Conservation (phyloP, 1,140 invertebrate species). For the Sycophila sp. region DNA sequence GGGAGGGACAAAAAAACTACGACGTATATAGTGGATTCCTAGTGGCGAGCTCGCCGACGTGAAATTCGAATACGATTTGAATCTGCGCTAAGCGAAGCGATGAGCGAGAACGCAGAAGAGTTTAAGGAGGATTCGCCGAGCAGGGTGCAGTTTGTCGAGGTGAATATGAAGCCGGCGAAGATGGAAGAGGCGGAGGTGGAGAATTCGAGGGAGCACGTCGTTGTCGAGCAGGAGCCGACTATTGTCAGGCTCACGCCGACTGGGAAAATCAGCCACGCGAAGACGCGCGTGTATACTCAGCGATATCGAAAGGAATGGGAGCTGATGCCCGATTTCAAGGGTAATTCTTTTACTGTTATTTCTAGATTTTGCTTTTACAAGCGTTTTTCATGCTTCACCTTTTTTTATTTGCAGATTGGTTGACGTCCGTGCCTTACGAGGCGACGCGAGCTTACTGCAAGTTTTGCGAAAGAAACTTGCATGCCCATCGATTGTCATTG, state of each 20-base stretch:
- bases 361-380: not conserved
- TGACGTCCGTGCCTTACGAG: conserved; percentile 65
- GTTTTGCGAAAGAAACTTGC: conserved; percentile 70
- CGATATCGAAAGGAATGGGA: conserved; percentile 71
- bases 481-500: conserved; percentile 70
- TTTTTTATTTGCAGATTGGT: conserved; percentile 64
- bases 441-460: conserved; percentile 69
- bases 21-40: too few species aligned
- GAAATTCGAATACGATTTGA: too few species aligned
- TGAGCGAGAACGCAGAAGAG: too few species aligned
- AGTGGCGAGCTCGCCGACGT: too few species aligned
- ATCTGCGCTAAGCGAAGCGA: too few species aligned
- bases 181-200: too few species aligned
- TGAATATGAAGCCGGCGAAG: too few species aligned
- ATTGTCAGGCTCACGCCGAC: conserved; percentile 56
- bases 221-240: too few species aligned
- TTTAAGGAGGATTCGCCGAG: too few species aligned
- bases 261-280: conserved; percentile 64
- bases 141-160: too few species aligned
- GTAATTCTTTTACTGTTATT: conserved; percentile 41
- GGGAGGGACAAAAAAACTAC: too few species aligned
- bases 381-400: conserved; percentile 7
- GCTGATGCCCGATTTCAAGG: conserved; percentile 69
- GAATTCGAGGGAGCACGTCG: too few species aligned
- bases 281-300: conserved; percentile 68